Conservation (phyloP, 2,888 invertebrate species). For the Brenthis daphne region DNA sequence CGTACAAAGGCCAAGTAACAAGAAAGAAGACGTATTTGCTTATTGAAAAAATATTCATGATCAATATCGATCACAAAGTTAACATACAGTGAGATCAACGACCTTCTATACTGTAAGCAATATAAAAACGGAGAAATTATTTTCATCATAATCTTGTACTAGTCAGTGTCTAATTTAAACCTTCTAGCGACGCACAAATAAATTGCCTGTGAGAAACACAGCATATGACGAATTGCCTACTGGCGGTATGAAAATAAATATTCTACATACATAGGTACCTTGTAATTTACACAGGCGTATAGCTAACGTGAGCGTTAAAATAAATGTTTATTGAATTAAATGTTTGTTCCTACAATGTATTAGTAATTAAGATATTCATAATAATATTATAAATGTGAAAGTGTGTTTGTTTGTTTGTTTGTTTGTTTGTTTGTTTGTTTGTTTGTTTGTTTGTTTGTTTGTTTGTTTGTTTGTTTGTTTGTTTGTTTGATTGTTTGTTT, state of each 20-base stretch:
- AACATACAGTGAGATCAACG: not conserved
- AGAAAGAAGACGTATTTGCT: not conserved
- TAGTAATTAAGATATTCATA: no score
- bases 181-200: constrained; percentile 23
- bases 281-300: not conserved
- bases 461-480: no score
- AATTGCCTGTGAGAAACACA: constrained; percentile 34
- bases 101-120: constrained; percentile 4
- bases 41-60: not conserved
- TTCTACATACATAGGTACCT: not conserved
- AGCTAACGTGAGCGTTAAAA: not conserved
- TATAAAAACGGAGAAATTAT: constrained; percentile 19
- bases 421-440: no score
- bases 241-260: constrained; percentile 23
- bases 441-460: no score
- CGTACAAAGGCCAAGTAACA: no score
- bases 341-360: no score
- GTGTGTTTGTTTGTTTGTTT: no score
- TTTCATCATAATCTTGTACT: constrained; percentile 1
- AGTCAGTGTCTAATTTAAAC: constrained; percentile 26
- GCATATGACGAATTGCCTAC: constrained; percentile 32
- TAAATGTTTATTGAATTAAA: not conserved
- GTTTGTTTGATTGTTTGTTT: no score
- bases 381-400: no score
- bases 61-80: not conserved